Base-by-base conservation (phyloP, 2,888 invertebrate genomes). In the Imbricaverruca yamaguchii region DNA sequence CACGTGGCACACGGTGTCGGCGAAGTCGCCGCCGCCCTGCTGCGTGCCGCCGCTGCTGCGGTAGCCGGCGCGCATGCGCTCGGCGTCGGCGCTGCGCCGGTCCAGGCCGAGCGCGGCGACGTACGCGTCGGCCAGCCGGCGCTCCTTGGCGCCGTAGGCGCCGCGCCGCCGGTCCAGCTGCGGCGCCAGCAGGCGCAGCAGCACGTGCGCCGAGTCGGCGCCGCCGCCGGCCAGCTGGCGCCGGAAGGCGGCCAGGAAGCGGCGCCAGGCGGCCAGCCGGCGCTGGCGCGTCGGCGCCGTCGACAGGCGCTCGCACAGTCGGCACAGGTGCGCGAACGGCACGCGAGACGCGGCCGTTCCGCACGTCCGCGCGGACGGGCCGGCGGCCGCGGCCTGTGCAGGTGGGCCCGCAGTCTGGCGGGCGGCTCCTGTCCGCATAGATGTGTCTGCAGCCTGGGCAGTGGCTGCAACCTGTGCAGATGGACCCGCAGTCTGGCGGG, bases 81-180 rank as follows among this genome's bases (percentile, higher is more conserved):
- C 86, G 4, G 90, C 90, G 86, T 90, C 90, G 80, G 87, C 87
- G 85, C 92, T 91, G 78, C 91, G 90, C 84, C 91, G 91, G 21
- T 92, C 91, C 78, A 97, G 88, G 82, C 92, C 91, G 80, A 96
- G 89, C 80, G 94, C 91, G 63, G 88, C 87, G n/a, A 93, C 91
- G 82, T 95, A 91, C 63, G 93, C 86, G 84, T 90, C 90, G 0
- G 92, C 93, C 82, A 97, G 89, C 84, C 91, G 91, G 63, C 90
- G 89, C 87, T 94, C 93, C 88, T 95, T 94, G 83, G 97, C 89
- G 39, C 95, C 94, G 87, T 95, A 95, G 0, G 94, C 90, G 67
- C 91, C 91, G 84, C 97, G 90, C 84, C 93, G 92, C 84, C 92
- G 91, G 85, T 97, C 97, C 61, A 91, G 88, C 82, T 91, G 90